Percentiles rank a stretch among this genome's conserved stretches.
These are phyloP conservation scores for Cephus cinctus DNA, from an alignment of 1,140 invertebrate species.

Conservation along the genomic window DNA sequence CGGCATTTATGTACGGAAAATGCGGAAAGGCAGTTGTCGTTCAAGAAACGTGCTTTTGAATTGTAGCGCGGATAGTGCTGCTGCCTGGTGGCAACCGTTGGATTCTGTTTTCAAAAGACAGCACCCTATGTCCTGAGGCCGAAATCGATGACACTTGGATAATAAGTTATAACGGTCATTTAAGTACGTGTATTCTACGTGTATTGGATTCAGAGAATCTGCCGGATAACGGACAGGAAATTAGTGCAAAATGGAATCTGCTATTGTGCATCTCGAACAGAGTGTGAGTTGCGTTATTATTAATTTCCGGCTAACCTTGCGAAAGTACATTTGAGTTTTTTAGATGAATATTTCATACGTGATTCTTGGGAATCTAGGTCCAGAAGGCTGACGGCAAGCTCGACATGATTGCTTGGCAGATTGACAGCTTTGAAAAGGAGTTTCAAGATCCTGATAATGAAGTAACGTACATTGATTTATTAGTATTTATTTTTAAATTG, in stretches of 20 bases:
- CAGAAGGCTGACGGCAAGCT: conserved; percentile 49
- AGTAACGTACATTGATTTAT: conserved; percentile 25
- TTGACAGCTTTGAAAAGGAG: conserved; percentile 53
- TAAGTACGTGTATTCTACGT: background rate
- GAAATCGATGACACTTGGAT: conserved; percentile 32
- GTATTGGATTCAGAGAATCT: background rate
- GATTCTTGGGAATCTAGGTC: conserved; percentile 32
- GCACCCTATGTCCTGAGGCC: conserved; percentile 13
- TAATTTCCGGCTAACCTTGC: background rate
- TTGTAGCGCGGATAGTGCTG: too few relatives aligned
- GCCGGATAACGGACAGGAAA: background rate
- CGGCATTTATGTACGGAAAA: too few relatives aligned
- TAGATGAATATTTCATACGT: conserved; percentile 5
- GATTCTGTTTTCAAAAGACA: conserved; percentile 25
- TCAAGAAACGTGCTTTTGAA: too few relatives aligned
- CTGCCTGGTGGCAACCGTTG: conserved; percentile 16
- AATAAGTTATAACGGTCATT: conserved; percentile 23
- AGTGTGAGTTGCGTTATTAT: conserved; percentile 29
- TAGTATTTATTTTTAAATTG: too few relatives aligned
- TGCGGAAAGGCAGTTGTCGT: too few relatives aligned
- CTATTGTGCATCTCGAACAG: conserved; percentile 41
- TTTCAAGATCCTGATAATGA: conserved; percentile 47
- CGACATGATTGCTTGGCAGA: conserved; percentile 51
- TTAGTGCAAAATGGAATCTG: conserved; percentile 34
- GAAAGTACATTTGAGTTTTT: background rate